A percentile compares a stretch with the other conserved stretches of the same genome.
These are phyloP conservation scores for Danionella dracula DNA, from an alignment of 2,797 vertebrate genomes.

Conservation along the genomic window DNA sequence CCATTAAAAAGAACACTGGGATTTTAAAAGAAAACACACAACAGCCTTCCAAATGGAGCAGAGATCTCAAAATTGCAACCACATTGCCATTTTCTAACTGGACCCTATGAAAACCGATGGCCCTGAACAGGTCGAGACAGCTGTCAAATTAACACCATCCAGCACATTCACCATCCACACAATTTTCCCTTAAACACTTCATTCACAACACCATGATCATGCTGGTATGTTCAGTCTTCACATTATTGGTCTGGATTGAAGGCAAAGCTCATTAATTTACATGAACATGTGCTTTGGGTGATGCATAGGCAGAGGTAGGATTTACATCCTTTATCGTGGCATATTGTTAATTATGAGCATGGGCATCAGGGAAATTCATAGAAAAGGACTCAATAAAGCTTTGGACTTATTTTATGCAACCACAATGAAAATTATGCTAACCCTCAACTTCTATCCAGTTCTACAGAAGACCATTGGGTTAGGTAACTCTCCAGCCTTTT, in stretches of 20 bases:
- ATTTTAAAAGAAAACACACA: conserved; percentile 52
- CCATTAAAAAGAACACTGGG: conserved; percentile 16
- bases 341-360: neutral
- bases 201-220: conserved; percentile 45
- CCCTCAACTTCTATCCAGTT: no score
- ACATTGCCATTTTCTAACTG: conserved; percentile 55
- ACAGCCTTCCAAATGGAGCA: conserved; percentile 41
- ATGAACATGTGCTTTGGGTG: conserved; percentile 5
- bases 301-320: neutral
- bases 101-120: no score
- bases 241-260: conserved; percentile 3
- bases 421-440: no score
- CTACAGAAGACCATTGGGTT: no score
- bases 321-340: neutral
- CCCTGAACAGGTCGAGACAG: neutral
- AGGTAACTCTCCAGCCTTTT: no score
- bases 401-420: no score
- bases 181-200: conserved; percentile 33
- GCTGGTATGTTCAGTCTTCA: conserved; percentile 10
- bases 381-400: no score
- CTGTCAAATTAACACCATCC: conserved; percentile 34
- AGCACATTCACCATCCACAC: conserved; percentile 3
- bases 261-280: conserved; percentile 4
- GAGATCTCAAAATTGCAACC: conserved; percentile 61
- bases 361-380: neutral